These are phyloP conservation scores for Polyommatus iphigenia DNA, from an alignment of 2,888 invertebrate genomes.

Conservation along the genomic window DNA sequence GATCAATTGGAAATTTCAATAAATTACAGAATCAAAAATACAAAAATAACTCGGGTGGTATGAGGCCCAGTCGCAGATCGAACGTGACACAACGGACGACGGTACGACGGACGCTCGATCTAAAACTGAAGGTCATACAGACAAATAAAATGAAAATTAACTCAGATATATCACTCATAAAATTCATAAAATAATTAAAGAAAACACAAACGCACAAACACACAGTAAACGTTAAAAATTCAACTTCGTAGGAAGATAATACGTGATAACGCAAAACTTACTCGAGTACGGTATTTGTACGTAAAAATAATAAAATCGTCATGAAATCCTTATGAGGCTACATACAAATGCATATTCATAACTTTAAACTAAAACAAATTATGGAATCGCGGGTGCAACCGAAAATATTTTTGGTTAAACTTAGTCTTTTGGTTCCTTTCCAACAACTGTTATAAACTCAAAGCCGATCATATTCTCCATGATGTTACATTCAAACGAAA, in stretches of 20 bases:
- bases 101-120: background rate
- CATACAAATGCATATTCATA: background rate
- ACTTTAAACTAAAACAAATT: background rate
- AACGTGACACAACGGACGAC: background rate
- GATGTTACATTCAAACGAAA: background rate
- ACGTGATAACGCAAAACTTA: conserved; percentile 38
- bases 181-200: conserved; percentile 48
- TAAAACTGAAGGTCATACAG: background rate
- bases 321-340: background rate
- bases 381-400: background rate
- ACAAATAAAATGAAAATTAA: conserved; percentile 18
- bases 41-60: background rate
- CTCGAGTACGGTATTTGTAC: background rate
- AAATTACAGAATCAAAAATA: conserved; percentile 21
- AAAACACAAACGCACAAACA: conserved; percentile 50
- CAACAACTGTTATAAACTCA: background rate
- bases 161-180: conserved; percentile 34
- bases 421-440: background rate
- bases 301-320: conserved; percentile 23
- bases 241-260: conserved; percentile 48
- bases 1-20: conserved; percentile 21
- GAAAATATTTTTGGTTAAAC: background rate
- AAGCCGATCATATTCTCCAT: background rate
- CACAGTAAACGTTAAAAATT: conserved; percentile 47
- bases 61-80: background rate